Evolutionary conservation across 2,113 vertebrate species (phyloP), one percentile per base, ranked within the genome.

Genomic region (Pseudorectes ferrugineus): DNA sequence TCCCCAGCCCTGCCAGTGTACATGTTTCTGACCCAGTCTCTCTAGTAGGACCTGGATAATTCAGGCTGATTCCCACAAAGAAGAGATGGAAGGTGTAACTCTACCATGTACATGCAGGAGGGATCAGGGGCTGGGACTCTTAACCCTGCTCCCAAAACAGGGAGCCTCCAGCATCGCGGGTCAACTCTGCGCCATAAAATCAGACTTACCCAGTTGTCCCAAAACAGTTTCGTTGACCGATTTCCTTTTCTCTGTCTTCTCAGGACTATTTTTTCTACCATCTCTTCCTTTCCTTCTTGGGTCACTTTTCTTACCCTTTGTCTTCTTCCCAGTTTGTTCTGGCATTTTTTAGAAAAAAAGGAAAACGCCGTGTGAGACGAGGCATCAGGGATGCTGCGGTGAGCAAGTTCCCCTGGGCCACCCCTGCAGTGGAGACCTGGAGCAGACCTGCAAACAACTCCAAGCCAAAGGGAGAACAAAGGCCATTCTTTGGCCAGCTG

Each of bases 161-260:
- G 78, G 86, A 89, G 74, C 54, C 42, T 54, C 89, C 87, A 62
- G 68, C 13, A 6, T 35, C 49, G 15, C 4, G 1, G 63, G 46
- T 70, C 71, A 88, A 28, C 65, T 54, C 87, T 65, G 73, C 1
- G 0, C 88, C 93, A 75, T 91, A 89, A 95, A 97, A 92, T 90
- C 90, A 93, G 82, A 97, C 98, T 98, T 98, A 99, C 99, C 99
- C 96, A 99, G 98, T 94, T 99, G 98, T 97, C 98, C 99, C 90
- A 99, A 98, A 35, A 99, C 98, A n/a, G 98, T 98, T 95, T 98
- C 98, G 19, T 98, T 98, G 88, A 98, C 98, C 71, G 98, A 97
- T 98, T 99, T 99, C 97, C 98, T 98, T 96, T 98, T 98, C 96
- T 99, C 99, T 96, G 99, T 99, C 97, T 99, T 99, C 97, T 99